Evolutionary conservation across 1,140 invertebrate species (phyloP), one percentile per base, ranked within the genome.

Genomic region (Leptinotarsa undecemlineata): DNA sequence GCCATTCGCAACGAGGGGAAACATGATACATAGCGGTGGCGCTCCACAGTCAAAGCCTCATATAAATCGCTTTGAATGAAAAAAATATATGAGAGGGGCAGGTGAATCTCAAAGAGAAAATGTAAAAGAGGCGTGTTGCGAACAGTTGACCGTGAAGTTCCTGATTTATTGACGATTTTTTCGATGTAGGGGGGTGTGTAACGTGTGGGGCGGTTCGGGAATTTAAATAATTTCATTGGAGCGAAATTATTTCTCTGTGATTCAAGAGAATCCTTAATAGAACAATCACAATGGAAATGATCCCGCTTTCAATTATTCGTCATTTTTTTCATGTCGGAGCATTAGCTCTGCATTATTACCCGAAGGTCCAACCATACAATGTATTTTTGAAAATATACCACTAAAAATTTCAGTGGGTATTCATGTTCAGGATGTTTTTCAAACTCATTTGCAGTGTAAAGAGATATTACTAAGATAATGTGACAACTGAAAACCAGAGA

Each of bases 101-200:
- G 66, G 66, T 68, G 66, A 68, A 68, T 68, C 66, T 57, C 51
- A 47, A 48, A 68, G 66, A n/a, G 23, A 68, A 68, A 33, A 66
- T 19, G 66, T 14, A 1, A 42, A 68, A 68, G 42, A 42, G 66
- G 66, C 66, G 66, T 26, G 11, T 47, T n/a, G 5, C 42, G 33
- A 68, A 19, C 33, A 19, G 66, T 47, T 57, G 51, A 57, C 66
- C 3, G n/a, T 68, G 66, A 68, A 68, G 42, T 19, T 68, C 66
- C n/a, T 3, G 33, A 68, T 68, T 68, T 68, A 68, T 48, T 42
- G 42, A 23, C n/a, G 42, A 42, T 19, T 68, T 68, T 68, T 42
- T 19, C 15, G 5, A 68, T n/a, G 26, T 23, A 42, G 26, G 3
- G 48, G 17, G 51, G 4, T 15, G 15, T 17, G 51, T 57, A 57